Evolutionary conservation across 2,797 vertebrate species (phyloP).

Genomic region (Sebastolobus altivelis): DNA sequence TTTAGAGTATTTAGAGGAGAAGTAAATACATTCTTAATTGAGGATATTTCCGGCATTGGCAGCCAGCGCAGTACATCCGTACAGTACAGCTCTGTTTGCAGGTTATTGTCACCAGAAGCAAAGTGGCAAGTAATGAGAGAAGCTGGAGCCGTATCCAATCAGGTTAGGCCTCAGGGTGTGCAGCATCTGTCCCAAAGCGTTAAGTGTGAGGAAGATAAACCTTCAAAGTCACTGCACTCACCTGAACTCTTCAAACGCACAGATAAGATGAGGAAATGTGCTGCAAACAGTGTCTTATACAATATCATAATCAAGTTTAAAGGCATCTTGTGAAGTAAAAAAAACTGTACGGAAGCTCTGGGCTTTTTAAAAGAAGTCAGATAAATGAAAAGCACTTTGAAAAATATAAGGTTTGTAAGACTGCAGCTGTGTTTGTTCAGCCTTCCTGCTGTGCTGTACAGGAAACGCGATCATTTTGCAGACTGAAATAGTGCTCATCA

Average conservation of each 20-base stretch:
- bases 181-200: not conserved
- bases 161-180: not conserved
- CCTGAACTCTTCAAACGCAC: constrained; percentile 4
- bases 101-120: constrained; percentile 7
- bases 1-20: not conserved
- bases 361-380: not conserved
- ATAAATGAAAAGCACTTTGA: not conserved
- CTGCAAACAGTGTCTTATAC: not conserved
- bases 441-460: not conserved
- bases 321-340: not conserved
- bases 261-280: not conserved
- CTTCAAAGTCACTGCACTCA: not conserved
- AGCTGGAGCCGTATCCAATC: not conserved
- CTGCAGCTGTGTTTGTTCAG: not conserved
- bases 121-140: constrained; percentile 8
- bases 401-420: not conserved
- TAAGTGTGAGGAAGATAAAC: not conserved
- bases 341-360: not conserved
- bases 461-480: not conserved
- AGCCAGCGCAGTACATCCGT: not conserved
- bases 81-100: not conserved
- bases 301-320: not conserved
- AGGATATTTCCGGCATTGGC: not conserved
- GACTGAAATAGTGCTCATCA: not conserved
- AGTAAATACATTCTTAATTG: not conserved